These are phyloP conservation scores for Pocillopora meandrina DNA, from an alignment of 92 coral and sea anemone genomes.

Conservation along the genomic window DNA sequence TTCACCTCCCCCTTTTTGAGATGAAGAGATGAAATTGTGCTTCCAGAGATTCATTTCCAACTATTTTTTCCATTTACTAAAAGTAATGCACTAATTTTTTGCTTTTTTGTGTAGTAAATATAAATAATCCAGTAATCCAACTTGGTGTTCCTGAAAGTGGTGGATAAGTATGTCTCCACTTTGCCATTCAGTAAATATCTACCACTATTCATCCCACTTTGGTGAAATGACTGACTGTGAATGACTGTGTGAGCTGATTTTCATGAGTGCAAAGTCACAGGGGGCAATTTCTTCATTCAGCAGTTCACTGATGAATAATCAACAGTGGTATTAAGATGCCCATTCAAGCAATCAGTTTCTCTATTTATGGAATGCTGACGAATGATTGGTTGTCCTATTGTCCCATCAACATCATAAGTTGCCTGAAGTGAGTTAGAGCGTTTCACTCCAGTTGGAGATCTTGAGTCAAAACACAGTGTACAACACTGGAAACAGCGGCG, in stretches of 20 bases:
- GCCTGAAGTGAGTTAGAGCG: background rate
- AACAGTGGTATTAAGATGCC: background rate
- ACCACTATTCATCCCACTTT: too few relatives aligned
- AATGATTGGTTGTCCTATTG: conserved; percentile 11
- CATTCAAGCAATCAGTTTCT: background rate
- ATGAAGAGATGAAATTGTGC: too few relatives aligned
- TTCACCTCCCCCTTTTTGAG: too few relatives aligned
- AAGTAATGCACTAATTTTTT: too few relatives aligned
- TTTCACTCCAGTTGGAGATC: background rate
- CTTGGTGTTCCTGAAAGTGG: too few relatives aligned
- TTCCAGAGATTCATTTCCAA: too few relatives aligned
- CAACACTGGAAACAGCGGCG: conserved; percentile 5
- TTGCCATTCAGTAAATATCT: too few relatives aligned
- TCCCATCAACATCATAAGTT: background rate
- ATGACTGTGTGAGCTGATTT: background rate
- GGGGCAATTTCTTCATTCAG: background rate
- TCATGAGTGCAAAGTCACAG: background rate
- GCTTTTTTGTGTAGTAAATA: too few relatives aligned
- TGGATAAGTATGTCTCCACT: too few relatives aligned
- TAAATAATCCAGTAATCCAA: too few relatives aligned
- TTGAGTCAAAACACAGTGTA: background rate
- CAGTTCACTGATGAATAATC: conserved; percentile 11
- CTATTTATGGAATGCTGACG: background rate
- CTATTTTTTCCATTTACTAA: too few relatives aligned
- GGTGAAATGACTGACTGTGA: too few relatives aligned